Evolutionary conservation across 1,140 invertebrate genomes (phyloP).

Genomic region (Hypsibius dujardini): DNA sequence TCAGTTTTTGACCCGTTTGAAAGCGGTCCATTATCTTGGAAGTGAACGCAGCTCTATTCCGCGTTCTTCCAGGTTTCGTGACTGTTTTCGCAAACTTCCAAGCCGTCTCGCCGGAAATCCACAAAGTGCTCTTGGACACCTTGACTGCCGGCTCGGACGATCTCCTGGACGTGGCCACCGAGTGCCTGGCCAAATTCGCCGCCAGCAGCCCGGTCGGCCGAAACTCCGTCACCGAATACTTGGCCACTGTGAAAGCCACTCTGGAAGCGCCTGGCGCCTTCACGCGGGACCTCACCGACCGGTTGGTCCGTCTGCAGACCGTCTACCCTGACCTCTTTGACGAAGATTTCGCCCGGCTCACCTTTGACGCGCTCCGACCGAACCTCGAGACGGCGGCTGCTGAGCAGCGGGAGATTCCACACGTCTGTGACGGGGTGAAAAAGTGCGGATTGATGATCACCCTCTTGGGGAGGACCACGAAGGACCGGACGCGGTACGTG

Average conservation of each 20-base stretch:
- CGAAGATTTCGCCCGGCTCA: background rate
- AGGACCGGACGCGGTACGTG: constrained; percentile 54
- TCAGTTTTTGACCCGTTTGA: background rate
- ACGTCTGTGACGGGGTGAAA: constrained; percentile 31
- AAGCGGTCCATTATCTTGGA: background rate
- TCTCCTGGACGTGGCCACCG: constrained; percentile 73
- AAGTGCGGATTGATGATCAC: constrained; percentile 67
- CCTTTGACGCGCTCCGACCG: background rate
- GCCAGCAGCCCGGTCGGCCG: constrained; percentile 53
- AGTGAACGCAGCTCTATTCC: background rate
- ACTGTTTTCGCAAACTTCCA: background rate
- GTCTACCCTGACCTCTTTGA: background rate
- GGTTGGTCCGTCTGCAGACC: constrained; percentile 6
- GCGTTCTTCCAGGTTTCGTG: background rate
- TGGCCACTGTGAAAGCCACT: background rate
- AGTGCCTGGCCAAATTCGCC: constrained; percentile 81
- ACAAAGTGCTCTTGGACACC: background rate
- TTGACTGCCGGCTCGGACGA: constrained; percentile 35
- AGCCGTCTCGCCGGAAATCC: background rate
- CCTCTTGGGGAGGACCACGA: constrained; percentile 34
- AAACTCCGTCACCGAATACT: background rate
- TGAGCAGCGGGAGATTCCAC: background rate
- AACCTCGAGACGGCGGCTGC: background rate
- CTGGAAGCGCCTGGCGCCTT: background rate
- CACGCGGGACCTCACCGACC: background rate